A percentile compares a stretch with the other conserved stretches of the same genome.
Evolutionary conservation across 1,140 invertebrate genomes (phyloP).

Genomic region (Cherax destructor): DNA sequence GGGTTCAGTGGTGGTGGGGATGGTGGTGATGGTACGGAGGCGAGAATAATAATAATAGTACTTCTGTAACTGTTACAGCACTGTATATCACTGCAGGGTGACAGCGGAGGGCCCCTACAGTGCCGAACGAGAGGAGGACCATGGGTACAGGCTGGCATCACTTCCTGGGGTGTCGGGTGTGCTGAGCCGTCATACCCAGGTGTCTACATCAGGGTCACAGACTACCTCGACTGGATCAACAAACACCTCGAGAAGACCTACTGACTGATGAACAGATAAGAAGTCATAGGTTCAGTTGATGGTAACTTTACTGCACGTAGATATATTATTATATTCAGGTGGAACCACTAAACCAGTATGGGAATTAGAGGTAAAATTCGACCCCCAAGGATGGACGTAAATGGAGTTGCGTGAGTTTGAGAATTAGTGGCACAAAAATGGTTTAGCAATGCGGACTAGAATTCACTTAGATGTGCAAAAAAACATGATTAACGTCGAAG

Average conservation of each 20-base stretch:
- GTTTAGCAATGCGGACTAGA: too few species aligned
- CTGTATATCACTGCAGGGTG: constrained; percentile 42
- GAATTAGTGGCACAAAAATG: too few species aligned
- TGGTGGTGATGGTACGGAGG: too few species aligned
- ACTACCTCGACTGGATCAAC: constrained; percentile 76
- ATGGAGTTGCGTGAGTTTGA: too few species aligned
- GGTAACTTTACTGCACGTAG: background rate
- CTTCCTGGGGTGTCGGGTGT: constrained; percentile 85
- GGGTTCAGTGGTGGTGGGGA: too few species aligned
- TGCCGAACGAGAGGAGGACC: constrained; percentile 58
- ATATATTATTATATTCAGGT: too few species aligned
- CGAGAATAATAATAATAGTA: background rate
- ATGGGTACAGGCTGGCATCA: constrained; percentile 78
- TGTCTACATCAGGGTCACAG: constrained; percentile 77
- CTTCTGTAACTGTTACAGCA: background rate
- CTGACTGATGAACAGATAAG: background rate
- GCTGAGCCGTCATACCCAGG: constrained; percentile 78
- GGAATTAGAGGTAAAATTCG: too few species aligned
- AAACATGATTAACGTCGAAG: too few species aligned
- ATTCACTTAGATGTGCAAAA: too few species aligned
- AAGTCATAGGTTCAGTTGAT: background rate
- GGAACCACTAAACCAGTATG: too few species aligned
- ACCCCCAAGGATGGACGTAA: too few species aligned
- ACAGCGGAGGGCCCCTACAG: constrained; percentile 69
- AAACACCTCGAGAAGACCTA: constrained; percentile 68